phyloP scores from a whole-genome alignment of 2,888 invertebrate genomes.

The Apotomis turbidana region DNA sequence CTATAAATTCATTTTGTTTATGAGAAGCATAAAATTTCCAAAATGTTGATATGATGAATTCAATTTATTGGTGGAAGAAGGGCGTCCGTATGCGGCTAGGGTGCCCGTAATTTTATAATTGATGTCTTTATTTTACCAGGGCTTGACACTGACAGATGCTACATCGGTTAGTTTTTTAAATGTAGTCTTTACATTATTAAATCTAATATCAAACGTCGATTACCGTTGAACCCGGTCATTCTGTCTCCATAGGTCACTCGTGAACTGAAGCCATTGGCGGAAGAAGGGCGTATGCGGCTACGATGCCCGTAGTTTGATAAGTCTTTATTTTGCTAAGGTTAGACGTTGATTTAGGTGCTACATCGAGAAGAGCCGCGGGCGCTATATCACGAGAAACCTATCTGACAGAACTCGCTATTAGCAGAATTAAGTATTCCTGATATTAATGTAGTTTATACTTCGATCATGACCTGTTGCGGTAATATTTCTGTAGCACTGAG shows the following conservation, averaged over 20 bases:
- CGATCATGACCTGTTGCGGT: slow-evolving; percentile 21
- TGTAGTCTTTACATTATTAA: too few species aligned
- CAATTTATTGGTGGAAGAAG: too few species aligned
- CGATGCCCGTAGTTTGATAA: background rate
- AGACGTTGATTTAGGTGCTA: slow-evolving; percentile 25
- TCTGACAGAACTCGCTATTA: slow-evolving; percentile 30
- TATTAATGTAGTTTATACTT: slow-evolving; percentile 27
- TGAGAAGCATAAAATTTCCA: too few species aligned
- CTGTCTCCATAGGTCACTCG: background rate
- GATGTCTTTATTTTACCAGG: too few species aligned
- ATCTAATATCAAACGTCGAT: background rate
- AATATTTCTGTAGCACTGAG: slow-evolving; percentile 10
- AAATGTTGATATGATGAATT: too few species aligned
- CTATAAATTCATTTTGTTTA: too few species aligned
- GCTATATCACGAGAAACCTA: slow-evolving; percentile 18
- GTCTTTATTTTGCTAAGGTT: background rate
- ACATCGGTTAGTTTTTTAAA: too few species aligned
- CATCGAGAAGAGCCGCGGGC: slow-evolving; percentile 11
- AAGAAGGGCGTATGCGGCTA: background rate
- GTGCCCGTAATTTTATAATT: too few species aligned
- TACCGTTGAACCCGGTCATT: background rate
- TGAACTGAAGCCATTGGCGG: background rate
- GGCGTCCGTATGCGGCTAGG: too few species aligned
- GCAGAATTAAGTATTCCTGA: slow-evolving; percentile 36
- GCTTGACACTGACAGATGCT: too few species aligned